These are phyloP conservation scores for Galeopsomyia nigrocyanea DNA, from an alignment of 2,888 invertebrate genomes.

Conservation along the genomic window DNA sequence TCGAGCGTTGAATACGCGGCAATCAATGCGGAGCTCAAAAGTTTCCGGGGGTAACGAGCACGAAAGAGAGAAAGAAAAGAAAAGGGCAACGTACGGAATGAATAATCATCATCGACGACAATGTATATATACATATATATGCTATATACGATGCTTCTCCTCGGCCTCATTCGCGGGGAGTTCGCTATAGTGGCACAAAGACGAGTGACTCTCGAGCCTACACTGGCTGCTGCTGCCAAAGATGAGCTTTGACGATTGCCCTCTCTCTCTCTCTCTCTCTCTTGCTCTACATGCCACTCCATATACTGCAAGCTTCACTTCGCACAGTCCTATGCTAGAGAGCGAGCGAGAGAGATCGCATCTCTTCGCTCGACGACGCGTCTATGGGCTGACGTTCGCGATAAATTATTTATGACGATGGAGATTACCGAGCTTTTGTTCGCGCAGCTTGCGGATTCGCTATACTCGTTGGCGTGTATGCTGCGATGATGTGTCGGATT, in stretches of 20 bases:
- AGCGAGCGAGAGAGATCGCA: not conserved
- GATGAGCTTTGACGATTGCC: constrained; percentile 40
- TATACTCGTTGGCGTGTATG: too few relatives aligned
- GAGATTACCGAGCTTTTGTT: not conserved
- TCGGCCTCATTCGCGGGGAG: constrained; percentile 38
- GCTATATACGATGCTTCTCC: constrained; percentile 29
- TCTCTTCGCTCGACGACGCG: not conserved
- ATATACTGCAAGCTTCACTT: constrained; percentile 7
- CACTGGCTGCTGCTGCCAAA: constrained; percentile 5
- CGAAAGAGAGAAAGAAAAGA: too few relatives aligned
- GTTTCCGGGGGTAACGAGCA: too few relatives aligned
- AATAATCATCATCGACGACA: constrained; percentile 13
- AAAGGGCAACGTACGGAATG: not conserved
- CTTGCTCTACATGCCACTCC: constrained; percentile 12
- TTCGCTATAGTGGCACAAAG: constrained; percentile 19
- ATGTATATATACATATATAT: not conserved
- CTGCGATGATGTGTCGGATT: too few relatives aligned
- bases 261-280: too few relatives aligned
- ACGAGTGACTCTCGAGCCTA: constrained; percentile 35
- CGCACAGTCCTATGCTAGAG: not conserved
- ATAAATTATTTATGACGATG: too few relatives aligned
- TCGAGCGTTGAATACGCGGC: too few relatives aligned
- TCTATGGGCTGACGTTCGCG: not conserved
- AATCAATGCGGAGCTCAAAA: too few relatives aligned
- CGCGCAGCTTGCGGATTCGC: too few relatives aligned